Base-by-base conservation (phyloP, 2,113 vertebrate genomes). In the Vimba vimba region DNA sequence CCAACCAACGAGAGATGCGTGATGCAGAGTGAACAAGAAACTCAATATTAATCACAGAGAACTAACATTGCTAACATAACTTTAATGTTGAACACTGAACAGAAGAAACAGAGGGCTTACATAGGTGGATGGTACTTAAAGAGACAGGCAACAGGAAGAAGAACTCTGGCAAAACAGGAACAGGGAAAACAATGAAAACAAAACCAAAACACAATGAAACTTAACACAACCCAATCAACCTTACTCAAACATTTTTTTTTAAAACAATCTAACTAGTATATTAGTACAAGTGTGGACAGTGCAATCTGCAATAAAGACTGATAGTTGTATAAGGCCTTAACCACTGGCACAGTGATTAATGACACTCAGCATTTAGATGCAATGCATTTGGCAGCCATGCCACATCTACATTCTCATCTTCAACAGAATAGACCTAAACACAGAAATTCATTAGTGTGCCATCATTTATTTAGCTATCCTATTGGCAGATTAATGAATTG, bases 351-450 rank as follows among this genome's bases (percentile, higher is more conserved):
- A 17, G 62, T 87, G 86, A 89, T 89, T 82, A 89, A 86, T 62
- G 73, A 25, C 83, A 50, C 59, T 62, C 33, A 50, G 76, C n/a
- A 57, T 45, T 60, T 52, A 81, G 15, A 68, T 68, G 78, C 62
- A 87, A 88, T 50, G 66, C 74, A 59, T 85, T 77, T 80, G 84
- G 86, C 84, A 79, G 60, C 7, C 6, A 45, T 19, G 74, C 85
- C 82, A 87, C 85, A 50, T 82, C 83, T 73, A 75, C 88, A 81
- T 79, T 60, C 30, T 79, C 87, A 82, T 73, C 39, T 39, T 68
- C 36, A 77, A 68, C n/a, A 39, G 59, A 45, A 43, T 10, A 33
- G 36, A 25, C 11, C 39, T 47, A 82, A 81, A 66, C 60, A 59
- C 59, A 47, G 39, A 39, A 12, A 66, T 81, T 43, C n/a, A 55